Conservation (phyloP, 1,140 invertebrate genomes). For the Drosophila tristis region DNA sequence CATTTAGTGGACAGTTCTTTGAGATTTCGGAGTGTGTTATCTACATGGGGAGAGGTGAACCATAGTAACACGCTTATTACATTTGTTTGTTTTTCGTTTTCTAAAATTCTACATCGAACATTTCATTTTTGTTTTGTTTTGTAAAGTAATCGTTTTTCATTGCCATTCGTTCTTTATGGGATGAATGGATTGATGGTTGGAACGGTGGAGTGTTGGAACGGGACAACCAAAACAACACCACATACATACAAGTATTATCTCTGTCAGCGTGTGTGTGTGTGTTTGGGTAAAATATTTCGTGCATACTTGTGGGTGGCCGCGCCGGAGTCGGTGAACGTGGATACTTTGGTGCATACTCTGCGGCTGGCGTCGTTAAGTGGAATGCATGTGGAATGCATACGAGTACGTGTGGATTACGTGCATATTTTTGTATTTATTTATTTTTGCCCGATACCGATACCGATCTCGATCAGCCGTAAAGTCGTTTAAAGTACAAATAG, state of each 20-base stretch:
- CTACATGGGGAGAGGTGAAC: conserved; percentile 37
- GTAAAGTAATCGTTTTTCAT: conserved; percentile 55
- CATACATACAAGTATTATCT: conserved; percentile 38
- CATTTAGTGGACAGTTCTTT: conserved; percentile 26
- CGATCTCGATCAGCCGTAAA: no score
- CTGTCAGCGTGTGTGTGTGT: no score
- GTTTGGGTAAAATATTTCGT: no score
- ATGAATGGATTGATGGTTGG: neutral
- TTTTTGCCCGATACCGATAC: conserved; percentile 5
- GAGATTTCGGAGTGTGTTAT: conserved; percentile 29
- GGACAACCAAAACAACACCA: conserved; percentile 37
- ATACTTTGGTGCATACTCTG: no score
- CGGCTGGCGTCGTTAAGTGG: no score
- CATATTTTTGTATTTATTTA: conserved; percentile 7
- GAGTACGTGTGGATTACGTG: neutral
- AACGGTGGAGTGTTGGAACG: no score
- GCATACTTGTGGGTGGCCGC: no score
- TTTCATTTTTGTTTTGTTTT: neutral
- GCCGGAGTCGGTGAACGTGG: no score
- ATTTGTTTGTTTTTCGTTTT: conserved; percentile 7
- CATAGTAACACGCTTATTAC: conserved; percentile 24
- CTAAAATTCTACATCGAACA: conserved; percentile 19
- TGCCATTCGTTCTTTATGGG: conserved; percentile 46
- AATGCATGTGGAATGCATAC: no score
- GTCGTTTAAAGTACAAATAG: no score